Conservation (phyloP, 2,113 vertebrate genomes). For the Zootoca vivipara region DNA sequence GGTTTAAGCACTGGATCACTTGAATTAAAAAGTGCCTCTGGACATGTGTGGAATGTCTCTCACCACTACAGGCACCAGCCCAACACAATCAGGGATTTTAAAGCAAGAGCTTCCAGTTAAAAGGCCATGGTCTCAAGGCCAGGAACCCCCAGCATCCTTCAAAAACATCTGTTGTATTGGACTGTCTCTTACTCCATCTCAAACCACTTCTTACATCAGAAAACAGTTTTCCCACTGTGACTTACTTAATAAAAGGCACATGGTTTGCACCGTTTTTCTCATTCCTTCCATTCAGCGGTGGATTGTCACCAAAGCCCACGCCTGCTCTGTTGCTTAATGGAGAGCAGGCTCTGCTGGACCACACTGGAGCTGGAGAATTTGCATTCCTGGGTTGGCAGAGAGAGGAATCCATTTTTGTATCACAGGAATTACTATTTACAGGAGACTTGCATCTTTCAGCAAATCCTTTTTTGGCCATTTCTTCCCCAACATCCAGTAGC, state of each 20-base stretch:
- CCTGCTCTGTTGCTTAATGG: constrained; percentile 36
- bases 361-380: constrained; percentile 50
- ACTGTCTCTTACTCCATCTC: not conserved
- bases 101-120: not conserved
- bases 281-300: constrained; percentile 51
- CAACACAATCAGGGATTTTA: not conserved
- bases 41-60: no score
- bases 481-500: constrained; percentile 77
- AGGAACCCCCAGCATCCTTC: not conserved
- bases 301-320: constrained; percentile 39
- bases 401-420: constrained; percentile 40
- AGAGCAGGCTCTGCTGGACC: constrained; percentile 43
- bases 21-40: no score
- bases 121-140: not conserved
- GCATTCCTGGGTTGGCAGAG: constrained; percentile 42
- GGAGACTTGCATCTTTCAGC: constrained; percentile 63
- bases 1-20: no score
- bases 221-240: not conserved
- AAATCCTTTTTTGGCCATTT: constrained; percentile 80
- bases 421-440: not conserved
- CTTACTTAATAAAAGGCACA: constrained; percentile 64
- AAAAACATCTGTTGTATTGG: not conserved
- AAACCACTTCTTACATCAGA: not conserved
- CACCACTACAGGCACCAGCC: no score
- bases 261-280: constrained; percentile 45